phyloP scores from a whole-genome alignment of 2,888 invertebrate genomes.

The Quadroppia sp. region DNA sequence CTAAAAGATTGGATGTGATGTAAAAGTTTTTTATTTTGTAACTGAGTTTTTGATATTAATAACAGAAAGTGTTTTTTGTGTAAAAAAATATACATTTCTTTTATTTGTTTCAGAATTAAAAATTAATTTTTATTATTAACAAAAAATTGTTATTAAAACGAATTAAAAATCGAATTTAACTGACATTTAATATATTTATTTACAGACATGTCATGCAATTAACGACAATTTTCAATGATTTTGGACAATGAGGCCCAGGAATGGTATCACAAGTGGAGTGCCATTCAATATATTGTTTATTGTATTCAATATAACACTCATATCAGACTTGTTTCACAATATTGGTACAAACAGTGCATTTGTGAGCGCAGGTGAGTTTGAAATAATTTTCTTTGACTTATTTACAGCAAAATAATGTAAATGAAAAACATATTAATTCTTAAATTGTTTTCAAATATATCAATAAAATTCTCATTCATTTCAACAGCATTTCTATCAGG shows the following conservation, averaged over 20 bases:
- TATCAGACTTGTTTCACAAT: not conserved
- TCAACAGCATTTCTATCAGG: not conserved
- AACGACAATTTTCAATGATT: slow-evolving; percentile 20
- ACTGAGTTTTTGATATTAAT: too few relatives aligned
- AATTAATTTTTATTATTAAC: too few relatives aligned
- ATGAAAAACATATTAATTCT: too few relatives aligned
- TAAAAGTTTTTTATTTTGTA: too few relatives aligned
- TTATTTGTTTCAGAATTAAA: too few relatives aligned
- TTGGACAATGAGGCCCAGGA: slow-evolving; percentile 25
- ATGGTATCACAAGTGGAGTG: slow-evolving; percentile 6
- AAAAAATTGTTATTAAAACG: too few relatives aligned
- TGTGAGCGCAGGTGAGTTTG: not conserved
- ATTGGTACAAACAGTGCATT: not conserved
- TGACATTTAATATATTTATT: not conserved
- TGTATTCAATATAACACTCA: not conserved
- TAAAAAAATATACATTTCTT: too few relatives aligned
- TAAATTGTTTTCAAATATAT: too few relatives aligned
- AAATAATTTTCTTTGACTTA: too few relatives aligned
- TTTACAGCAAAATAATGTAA: too few relatives aligned
- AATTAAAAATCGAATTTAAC: not conserved
- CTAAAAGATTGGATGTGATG: too few relatives aligned
- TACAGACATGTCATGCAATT: not conserved
- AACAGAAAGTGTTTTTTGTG: too few relatives aligned
- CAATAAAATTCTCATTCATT: not conserved
- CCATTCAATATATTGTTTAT: not conserved